Evolutionary conservation across 2,113 vertebrate species (phyloP).

Genomic region (Tenrec ecaudatus): DNA sequence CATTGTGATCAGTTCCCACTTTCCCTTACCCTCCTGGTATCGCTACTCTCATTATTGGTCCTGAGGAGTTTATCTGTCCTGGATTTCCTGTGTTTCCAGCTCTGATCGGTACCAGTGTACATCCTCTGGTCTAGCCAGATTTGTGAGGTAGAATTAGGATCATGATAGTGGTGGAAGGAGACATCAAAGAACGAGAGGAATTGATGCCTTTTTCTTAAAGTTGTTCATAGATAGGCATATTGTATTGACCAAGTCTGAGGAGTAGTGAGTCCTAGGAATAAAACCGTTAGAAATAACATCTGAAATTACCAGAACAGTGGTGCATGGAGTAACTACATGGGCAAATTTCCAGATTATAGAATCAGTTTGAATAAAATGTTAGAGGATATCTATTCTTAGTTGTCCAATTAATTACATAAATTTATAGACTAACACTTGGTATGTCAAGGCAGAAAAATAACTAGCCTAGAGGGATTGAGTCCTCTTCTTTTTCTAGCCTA

Average conservation of each 20-base stretch:
- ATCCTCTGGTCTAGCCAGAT: too few species aligned
- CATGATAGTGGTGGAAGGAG: too few species aligned
- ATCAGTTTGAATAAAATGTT: conserved; percentile 24
- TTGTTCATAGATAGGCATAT: conserved; percentile 9
- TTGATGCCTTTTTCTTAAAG: conserved; percentile 16
- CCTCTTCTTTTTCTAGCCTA: conserved; percentile 49
- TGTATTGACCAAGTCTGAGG: conserved; percentile 9
- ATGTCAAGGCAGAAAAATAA: background rate
- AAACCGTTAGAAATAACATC: conserved; percentile 29
- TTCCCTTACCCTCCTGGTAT: too few species aligned
- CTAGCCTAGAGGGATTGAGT: background rate
- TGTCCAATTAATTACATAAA: conserved; percentile 62
- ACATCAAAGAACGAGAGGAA: too few species aligned
- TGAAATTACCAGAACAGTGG: conserved; percentile 36
- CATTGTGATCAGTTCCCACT: too few species aligned
- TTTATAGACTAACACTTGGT: conserved; percentile 53
- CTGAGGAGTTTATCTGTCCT: too few species aligned
- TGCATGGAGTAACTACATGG: background rate
- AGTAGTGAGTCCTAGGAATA: background rate
- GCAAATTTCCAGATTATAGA: conserved; percentile 44
- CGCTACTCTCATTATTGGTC: too few species aligned
- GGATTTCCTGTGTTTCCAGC: too few species aligned
- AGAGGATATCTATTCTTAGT: conserved; percentile 53
- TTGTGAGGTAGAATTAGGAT: too few species aligned
- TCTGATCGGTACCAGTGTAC: too few species aligned